Conservation (phyloP, 1,140 invertebrate genomes). For the Achatina immaculata region DNA sequence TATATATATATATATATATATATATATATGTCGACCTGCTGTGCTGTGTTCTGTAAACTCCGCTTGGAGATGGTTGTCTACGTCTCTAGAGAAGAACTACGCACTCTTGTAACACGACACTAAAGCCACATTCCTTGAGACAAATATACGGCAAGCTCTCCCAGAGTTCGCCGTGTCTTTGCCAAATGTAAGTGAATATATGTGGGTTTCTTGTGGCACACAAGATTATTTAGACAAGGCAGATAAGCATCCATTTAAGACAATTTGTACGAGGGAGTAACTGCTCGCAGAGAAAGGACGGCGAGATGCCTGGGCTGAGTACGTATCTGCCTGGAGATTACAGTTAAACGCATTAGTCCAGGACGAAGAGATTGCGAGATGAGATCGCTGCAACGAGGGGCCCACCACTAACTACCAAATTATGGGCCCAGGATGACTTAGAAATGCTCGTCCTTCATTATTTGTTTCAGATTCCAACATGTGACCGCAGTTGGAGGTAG, state of each 20-base stretch:
- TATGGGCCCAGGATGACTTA: not conserved
- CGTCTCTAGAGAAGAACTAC: too few relatives aligned
- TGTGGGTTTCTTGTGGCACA: too few relatives aligned
- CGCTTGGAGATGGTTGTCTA: too few relatives aligned
- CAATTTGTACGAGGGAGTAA: slow-evolving; percentile 15
- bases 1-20: too few relatives aligned
- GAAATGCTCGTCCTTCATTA: not conserved
- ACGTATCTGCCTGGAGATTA: not conserved
- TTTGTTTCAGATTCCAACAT: not conserved
- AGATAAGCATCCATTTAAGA: slow-evolving; percentile 10
- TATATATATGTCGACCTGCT: too few relatives aligned
- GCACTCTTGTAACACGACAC: too few relatives aligned
- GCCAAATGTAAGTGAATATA: too few relatives aligned
- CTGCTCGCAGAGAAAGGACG: not conserved
- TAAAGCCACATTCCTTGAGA: too few relatives aligned
- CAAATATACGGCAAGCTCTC: too few relatives aligned
- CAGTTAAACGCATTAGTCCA: not conserved
- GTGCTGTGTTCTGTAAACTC: too few relatives aligned
- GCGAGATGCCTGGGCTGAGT: not conserved
- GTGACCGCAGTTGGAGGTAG: not conserved
- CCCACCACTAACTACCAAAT: not conserved
- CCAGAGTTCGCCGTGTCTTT: too few relatives aligned
- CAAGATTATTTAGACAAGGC: not conserved
- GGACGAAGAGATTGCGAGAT: not conserved
- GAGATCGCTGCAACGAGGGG: not conserved